Conservation (phyloP, 2,797 vertebrate species). For the Scomberomorus guttatus region DNA sequence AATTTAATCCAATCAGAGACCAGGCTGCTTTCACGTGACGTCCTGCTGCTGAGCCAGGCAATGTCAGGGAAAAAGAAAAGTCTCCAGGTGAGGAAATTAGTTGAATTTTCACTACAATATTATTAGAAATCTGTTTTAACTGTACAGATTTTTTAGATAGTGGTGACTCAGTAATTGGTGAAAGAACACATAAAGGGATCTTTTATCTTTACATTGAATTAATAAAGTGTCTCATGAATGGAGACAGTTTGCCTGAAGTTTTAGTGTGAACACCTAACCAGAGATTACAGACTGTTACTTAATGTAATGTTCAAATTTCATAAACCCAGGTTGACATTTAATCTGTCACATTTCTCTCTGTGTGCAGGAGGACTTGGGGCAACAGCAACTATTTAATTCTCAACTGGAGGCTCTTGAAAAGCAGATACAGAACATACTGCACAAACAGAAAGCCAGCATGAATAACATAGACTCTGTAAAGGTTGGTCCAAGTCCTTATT, state of each 20-base stretch:
- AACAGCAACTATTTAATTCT: conserved; percentile 81
- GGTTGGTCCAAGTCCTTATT: conserved; percentile 61
- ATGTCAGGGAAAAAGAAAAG: conserved; percentile 54
- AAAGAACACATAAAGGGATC: background rate
- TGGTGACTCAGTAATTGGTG: background rate
- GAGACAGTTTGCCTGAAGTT: background rate
- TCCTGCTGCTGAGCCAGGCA: conserved; percentile 67
- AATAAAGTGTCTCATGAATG: background rate
- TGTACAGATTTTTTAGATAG: background rate
- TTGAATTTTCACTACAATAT: background rate
- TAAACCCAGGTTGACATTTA: background rate
- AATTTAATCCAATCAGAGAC: conserved; percentile 77
- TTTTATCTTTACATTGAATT: background rate
- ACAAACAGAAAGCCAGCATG: background rate
- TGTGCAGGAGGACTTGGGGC: conserved; percentile 78
- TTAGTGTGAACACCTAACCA: background rate
- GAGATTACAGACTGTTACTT: background rate
- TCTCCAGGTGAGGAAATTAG: conserved; percentile 74
- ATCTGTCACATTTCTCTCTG: background rate
- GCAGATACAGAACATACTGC: conserved; percentile 54
- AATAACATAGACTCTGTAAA: conserved; percentile 59
- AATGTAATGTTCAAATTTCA: background rate
- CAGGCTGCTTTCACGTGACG: conserved; percentile 67
- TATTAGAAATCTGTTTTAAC: background rate
- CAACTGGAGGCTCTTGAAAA: conserved; percentile 83